Base-by-base conservation (phyloP, 2,888 invertebrate genomes). In the Dascillus cervinus region DNA sequence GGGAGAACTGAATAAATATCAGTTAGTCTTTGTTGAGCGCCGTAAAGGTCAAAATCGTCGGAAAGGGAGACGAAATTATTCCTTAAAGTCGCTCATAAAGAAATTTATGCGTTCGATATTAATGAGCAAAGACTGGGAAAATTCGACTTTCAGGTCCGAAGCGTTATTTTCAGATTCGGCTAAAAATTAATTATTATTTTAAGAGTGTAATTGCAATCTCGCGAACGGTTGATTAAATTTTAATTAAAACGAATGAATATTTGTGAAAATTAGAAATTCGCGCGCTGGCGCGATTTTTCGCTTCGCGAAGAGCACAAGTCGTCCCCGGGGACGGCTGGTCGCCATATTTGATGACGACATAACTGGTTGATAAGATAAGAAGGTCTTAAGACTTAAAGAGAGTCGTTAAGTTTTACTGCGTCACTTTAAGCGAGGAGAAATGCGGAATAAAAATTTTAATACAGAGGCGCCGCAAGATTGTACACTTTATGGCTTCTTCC, bases 221-320 rank as follows among this genome's bases (percentile, higher is more conserved):
- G 47, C 52, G 55, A 46, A 52, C 52, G 54, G 54, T 60, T 63
- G 64, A 64, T 64, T 64, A 64, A 63, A 64, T 60, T 62, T 64
- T 64, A 64, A 64, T 64, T 57, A 61, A 60, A 62, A 64, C 56
- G 60, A 62, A 64, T 62, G 63, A 60, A 60, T 62, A 62, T 62
- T 64, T 59, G 62, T 62, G 60, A 58, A 60, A 62, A 62, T 62
- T 61, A 59, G 61, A 59, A 60, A 60, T 60, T 53, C 55, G 50
- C 55, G 52, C 54, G 48, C n/a, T n/a, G n/a, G n/a, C n/a, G n/a
- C n/a, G n/a, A 17, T 4, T 17, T 17, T 17, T 17, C 17, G 17
- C 17, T 6, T 4, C 17, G 36, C 39, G 32, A 29, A 29, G 32
- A 23, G 26, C 26, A 33, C 30, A 32, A 27, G 29, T 49, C n/a